Percentiles rank a stretch among this genome's conserved stretches.
phyloP scores from a whole-genome alignment of 1,140 invertebrate genomes.

The Brachionus sp. region DNA sequence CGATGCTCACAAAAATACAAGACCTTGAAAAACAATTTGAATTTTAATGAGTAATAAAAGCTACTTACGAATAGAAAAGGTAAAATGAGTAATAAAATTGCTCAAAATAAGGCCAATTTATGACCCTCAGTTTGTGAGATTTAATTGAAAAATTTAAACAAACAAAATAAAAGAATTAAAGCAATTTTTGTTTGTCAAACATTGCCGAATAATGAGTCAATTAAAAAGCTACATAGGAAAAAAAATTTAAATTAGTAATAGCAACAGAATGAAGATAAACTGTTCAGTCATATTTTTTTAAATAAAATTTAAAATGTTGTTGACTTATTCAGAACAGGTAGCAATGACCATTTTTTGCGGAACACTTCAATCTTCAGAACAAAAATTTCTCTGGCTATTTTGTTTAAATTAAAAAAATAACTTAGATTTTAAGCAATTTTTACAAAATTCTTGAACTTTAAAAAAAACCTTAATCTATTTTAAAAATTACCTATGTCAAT shows the following conservation, averaged over 20 bases:
- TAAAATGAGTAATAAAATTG: neutral
- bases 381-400: neutral
- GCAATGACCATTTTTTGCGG: neutral
- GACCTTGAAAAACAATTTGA: neutral
- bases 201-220: neutral
- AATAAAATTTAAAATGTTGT: neutral
- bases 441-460: too few relatives aligned
- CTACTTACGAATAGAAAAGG: neutral
- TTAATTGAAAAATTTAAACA: neutral
- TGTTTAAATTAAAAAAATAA: neutral
- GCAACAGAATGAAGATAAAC: neutral
- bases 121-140: neutral
- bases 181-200: neutral
- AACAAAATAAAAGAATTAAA: neutral
- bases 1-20: neutral
- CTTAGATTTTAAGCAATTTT: neutral
- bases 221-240: neutral
- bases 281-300: neutral
- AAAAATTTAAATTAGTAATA: neutral
- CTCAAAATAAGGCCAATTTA: neutral
- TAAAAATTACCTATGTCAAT: too few relatives aligned
- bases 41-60: neutral
- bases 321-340: neutral
- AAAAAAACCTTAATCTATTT: too few relatives aligned
- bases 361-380: neutral